Base-by-base conservation (phyloP, 2,113 vertebrate genomes). In the Puma concolor region DNA sequence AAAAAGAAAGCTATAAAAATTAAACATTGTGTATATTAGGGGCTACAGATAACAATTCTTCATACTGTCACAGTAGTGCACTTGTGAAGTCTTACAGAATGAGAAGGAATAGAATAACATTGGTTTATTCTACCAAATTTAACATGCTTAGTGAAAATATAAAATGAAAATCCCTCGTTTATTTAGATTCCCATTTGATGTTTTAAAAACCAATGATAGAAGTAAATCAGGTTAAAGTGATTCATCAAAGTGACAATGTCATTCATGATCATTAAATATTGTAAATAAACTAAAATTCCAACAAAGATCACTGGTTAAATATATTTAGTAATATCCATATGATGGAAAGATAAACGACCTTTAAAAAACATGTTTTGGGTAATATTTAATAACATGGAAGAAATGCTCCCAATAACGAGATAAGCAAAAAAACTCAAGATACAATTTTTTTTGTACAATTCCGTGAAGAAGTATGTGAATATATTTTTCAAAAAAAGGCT, bases 271-370 rank as follows among this genome's bases (percentile, higher is more conserved):
- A 83, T 69, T 15, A 96, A 95, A 89, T 85, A 81, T 29, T 38
- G 23, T 50, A 82, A 86, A 36, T 19, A 95, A 92, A 38, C 36
- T 77, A 48, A 76, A 88, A 79, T 81, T 97, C 33, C 50, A 90
- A 77, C 50, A 95, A 82, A 54, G 29, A 85, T 38, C 4, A 63
- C 60, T 74, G 25, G 9, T 93, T 80, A 95, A 85, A 85, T 81
- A 88, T 14, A 93, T 57, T 91, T 84, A 69, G 92, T 85, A 72
- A 63, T 85, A 79, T 72, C 12, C 4, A 63, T 33, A 50, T 60
- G 31, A 82, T 71, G 38, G 12, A 95, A 93, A 92, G 10, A 8
- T 72, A 33, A 41, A 23, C 4, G 88, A 36, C 23, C 27, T 80
- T 91, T 88, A 76, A 80, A 87, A 89, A 64, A 21, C 4, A 41